These are phyloP conservation scores for Anhinga rufa DNA, from an alignment of 2,113 vertebrate genomes.

Conservation along the genomic window DNA sequence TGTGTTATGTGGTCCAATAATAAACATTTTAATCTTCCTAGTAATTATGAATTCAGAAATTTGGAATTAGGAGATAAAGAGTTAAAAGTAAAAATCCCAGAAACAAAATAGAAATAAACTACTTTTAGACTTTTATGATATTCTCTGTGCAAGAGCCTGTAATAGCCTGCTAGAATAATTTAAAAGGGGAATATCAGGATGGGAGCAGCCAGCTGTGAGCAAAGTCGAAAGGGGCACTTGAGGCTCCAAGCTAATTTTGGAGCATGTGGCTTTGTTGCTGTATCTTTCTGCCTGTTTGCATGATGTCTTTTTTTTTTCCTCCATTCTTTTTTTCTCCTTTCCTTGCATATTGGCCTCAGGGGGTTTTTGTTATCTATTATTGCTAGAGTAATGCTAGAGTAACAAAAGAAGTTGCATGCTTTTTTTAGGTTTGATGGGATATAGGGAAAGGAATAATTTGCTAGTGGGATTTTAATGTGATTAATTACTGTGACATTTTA, in stretches of 20 bases:
- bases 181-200: background rate
- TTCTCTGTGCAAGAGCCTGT: conserved; percentile 4
- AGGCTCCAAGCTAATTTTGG: background rate
- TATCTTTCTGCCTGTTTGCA: background rate
- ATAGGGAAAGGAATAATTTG: background rate
- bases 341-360: background rate
- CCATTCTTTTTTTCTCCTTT: background rate
- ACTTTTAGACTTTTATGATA: background rate
- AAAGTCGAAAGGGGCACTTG: conserved; percentile 35
- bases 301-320: background rate
- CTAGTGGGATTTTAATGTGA: background rate
- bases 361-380: background rate
- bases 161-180: conserved; percentile 46
- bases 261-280: background rate
- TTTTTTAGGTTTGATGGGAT: background rate
- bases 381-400: background rate
- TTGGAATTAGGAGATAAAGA: background rate
- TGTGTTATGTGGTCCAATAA: background rate
- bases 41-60: background rate
- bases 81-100: background rate
- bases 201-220: conserved; percentile 28
- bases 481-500: background rate
- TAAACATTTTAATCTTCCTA: background rate
- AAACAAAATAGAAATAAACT: conserved; percentile 7
- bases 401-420: background rate